Conservation (phyloP, 2,888 invertebrate genomes). For the Cephus spinipes region DNA sequence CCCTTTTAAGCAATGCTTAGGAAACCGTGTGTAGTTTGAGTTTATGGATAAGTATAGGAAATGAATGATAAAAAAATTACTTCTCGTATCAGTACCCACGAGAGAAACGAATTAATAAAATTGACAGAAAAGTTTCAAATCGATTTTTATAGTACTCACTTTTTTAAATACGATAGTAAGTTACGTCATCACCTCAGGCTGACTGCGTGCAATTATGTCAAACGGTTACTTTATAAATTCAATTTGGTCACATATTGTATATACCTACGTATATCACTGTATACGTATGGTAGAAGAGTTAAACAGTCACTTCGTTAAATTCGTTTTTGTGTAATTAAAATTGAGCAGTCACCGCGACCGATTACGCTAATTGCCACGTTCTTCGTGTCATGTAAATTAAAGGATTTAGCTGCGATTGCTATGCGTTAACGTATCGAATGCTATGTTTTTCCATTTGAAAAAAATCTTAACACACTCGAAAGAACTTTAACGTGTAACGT, state of each 20-base stretch:
- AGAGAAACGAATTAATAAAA: conserved; percentile 6
- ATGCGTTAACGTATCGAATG: too few relatives aligned
- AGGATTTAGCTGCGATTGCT: too few relatives aligned
- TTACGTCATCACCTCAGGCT: too few relatives aligned
- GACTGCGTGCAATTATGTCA: too few relatives aligned
- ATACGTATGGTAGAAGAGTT: not conserved
- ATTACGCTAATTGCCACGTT: not conserved
- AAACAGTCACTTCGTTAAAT: not conserved
- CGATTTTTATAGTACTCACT: too few relatives aligned
- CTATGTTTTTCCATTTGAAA: too few relatives aligned
- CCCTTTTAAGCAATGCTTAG: not conserved
- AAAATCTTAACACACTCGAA: too few relatives aligned
- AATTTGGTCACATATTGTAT: not conserved
- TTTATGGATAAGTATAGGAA: not conserved
- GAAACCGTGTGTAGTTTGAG: too few relatives aligned
- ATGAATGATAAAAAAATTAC: conserved; percentile 1
- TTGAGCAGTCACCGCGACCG: not conserved
- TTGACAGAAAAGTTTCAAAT: too few relatives aligned
- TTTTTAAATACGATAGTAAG: too few relatives aligned
- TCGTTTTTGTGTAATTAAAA: not conserved
- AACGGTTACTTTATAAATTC: not conserved
- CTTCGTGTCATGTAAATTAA: too few relatives aligned
- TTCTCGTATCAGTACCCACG: conserved; percentile 8
- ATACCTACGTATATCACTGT: not conserved
- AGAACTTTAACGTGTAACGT: not conserved